Base-by-base conservation (phyloP, 2,113 vertebrate genomes). In the Apteryx mantelli region DNA sequence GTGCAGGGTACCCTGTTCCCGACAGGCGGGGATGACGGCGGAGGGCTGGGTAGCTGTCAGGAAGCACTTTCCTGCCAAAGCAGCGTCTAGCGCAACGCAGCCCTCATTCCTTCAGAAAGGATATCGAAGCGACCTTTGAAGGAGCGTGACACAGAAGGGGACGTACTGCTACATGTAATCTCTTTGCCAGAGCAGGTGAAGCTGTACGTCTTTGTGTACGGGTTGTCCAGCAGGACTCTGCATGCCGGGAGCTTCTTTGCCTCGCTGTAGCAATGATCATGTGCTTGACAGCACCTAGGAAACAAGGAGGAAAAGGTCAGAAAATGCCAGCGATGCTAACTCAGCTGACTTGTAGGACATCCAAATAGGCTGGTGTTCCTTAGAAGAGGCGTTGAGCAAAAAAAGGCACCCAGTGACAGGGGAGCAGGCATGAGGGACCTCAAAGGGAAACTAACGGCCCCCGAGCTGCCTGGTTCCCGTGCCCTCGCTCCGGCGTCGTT, bases 101-200 rank as follows among this genome's bases (percentile, higher is more conserved):
- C 65, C 81, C 19, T 30, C 2, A 0, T 12, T 30, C 71, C 28
- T 6, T 36, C 28, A 16, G 30, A 6, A 75, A 32, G 64, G 71
- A 53, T 44, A 8, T 19, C 3, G 70, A 15, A 52, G 34, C 8
- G 32, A 13, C 0, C 3, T 7, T 48, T 34, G 36, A 50, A 53
- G 65, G 0, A 0, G 25, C 52, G 34, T 3, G 40, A 55, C 3
- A 1, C 6, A 11, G 21, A 34, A 56, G 25, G 21, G 20, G n/a
- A 98, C 98, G 2, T 98, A 99, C 99, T 98, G 96, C 79, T 97
- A 46, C 99, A 99, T 4, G 97, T 98, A 84, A 99, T 82, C n/a
- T 93, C 2, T 2, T 60, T 5, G 0, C 76, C 17, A 1, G 98
- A 97, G 91, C 99, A 99, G 55, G 58, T 97, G 97, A 50, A 98